phyloP scores from a whole-genome alignment of 2,797 vertebrate genomes.

The Acipenser transmontanus region DNA sequence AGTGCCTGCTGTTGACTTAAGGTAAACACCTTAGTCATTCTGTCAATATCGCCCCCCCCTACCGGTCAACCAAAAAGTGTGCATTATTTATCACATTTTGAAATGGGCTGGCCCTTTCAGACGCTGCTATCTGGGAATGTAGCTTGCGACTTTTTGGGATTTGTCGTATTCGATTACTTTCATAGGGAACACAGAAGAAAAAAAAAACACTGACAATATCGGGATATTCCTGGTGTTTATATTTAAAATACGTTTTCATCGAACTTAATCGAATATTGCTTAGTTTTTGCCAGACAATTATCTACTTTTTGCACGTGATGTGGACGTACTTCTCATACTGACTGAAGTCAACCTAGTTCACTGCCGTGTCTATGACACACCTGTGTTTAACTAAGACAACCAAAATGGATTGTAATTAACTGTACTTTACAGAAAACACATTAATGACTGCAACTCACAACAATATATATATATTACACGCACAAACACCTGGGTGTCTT shows the following conservation, averaged over 20 bases:
- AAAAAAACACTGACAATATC: conserved; percentile 33
- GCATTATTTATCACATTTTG: conserved; percentile 24
- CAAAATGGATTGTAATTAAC: too few species aligned
- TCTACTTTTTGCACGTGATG: conserved; percentile 38
- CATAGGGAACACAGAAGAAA: conserved; percentile 25
- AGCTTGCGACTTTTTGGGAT: conserved; percentile 34
- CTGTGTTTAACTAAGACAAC: too few species aligned
- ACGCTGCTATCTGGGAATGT: too few species aligned
- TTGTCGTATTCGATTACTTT: conserved; percentile 24
- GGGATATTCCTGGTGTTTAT: conserved; percentile 14
- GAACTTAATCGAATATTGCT: too few species aligned
- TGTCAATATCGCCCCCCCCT: conserved; percentile 22
- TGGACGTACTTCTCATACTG: conserved; percentile 13
- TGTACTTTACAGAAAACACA: too few species aligned
- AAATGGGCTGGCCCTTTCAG: conserved; percentile 45
- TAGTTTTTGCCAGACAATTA: neutral
- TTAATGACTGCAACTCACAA: too few species aligned
- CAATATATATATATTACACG: too few species aligned
- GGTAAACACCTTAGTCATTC: conserved; percentile 20
- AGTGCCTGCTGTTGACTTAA: conserved; percentile 7
- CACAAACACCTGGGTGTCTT: too few species aligned
- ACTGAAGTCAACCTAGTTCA: conserved; percentile 17
- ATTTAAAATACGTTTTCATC: neutral
- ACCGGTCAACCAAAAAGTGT: neutral
- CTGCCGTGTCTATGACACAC: neutral